Conservation (phyloP, 1,140 invertebrate genomes). For the Drosophila neocordata region DNA sequence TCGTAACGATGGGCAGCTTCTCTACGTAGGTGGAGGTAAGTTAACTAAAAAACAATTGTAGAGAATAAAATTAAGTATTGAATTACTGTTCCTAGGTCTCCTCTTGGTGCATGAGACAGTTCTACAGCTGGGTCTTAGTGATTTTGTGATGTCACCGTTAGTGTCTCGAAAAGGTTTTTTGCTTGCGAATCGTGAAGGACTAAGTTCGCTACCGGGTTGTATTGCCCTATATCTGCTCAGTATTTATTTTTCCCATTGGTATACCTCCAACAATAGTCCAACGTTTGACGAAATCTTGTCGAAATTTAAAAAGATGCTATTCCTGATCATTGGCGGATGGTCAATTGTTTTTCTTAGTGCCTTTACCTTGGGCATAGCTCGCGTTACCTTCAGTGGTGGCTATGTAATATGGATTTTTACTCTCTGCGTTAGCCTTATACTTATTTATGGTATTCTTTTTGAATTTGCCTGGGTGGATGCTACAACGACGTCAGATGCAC, state of each 20-base stretch:
- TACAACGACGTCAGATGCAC: neutral
- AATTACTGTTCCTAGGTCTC: conserved; percentile 71
- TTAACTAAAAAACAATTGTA: conserved; percentile 60
- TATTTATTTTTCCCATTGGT: conserved; percentile 84
- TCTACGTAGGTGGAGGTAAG: conserved; percentile 67
- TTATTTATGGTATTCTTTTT: conserved; percentile 51
- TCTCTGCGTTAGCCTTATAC: conserved; percentile 21
- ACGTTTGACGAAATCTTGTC: conserved; percentile 14
- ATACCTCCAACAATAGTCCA: conserved; percentile 29
- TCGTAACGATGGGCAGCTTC: conserved; percentile 27
- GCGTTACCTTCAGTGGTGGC: conserved; percentile 60
- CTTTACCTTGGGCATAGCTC: conserved; percentile 44
- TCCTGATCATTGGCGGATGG: conserved; percentile 24
- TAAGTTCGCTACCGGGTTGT: conserved; percentile 93
- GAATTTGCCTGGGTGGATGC: conserved; percentile 32
- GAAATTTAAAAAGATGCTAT: conserved; percentile 40
- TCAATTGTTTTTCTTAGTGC: conserved; percentile 18
- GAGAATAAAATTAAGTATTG: neutral
- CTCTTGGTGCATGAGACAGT: conserved; percentile 88
- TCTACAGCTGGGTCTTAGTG: conserved; percentile 86
- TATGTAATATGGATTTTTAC: conserved; percentile 48
- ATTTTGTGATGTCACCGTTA: conserved; percentile 88
- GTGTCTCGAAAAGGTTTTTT: conserved; percentile 86
- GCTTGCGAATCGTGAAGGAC: conserved; percentile 94
- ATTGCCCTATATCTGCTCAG: conserved; percentile 91